These are phyloP conservation scores for Peromyscus aztecus DNA, from an alignment of 2,797 vertebrate species.

Conservation along the genomic window DNA sequence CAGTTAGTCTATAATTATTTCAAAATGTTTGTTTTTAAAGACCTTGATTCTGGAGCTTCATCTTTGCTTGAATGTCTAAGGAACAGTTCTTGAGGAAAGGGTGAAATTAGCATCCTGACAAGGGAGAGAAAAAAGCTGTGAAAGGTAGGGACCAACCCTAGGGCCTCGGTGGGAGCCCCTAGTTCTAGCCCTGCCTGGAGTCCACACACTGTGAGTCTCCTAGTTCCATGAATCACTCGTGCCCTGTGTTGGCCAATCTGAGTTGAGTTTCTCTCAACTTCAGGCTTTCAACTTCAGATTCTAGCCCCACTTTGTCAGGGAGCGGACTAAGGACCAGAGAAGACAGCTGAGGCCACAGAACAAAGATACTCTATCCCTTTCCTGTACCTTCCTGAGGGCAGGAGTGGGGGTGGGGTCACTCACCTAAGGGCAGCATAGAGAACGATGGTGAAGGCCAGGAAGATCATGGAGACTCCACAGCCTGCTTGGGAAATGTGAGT, in stretches of 20 bases:
- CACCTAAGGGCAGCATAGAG: slow-evolving; percentile 84
- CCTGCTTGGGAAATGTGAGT: slow-evolving; percentile 78
- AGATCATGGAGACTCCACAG: slow-evolving; percentile 79
- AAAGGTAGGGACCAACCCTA: not conserved
- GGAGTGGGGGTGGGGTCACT: not conserved
- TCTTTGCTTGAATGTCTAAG: not conserved
- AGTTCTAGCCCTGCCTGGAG: not conserved
- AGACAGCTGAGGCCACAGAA: rapidly evolving
- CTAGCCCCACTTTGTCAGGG: not conserved
- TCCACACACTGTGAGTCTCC: not conserved
- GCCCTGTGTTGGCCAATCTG: not conserved
- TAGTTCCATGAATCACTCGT: rapidly evolving
- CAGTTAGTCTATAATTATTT: slow-evolving; percentile 37
- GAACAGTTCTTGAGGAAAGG: not conserved
- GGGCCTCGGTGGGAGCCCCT: not conserved
- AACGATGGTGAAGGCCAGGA: slow-evolving; percentile 76
- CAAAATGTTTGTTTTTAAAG: slow-evolving; percentile 6
- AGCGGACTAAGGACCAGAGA: not conserved
- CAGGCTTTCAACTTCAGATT: not conserved
- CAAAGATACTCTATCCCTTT: not conserved
- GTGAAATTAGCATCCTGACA: not conserved
- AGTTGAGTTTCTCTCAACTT: not conserved
- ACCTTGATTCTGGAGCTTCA: not conserved
- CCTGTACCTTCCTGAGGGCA: not conserved
- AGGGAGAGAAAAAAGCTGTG: not conserved